These are phyloP conservation scores for Sussaba pulchella DNA, from an alignment of 2,888 invertebrate genomes.

Conservation along the genomic window DNA sequence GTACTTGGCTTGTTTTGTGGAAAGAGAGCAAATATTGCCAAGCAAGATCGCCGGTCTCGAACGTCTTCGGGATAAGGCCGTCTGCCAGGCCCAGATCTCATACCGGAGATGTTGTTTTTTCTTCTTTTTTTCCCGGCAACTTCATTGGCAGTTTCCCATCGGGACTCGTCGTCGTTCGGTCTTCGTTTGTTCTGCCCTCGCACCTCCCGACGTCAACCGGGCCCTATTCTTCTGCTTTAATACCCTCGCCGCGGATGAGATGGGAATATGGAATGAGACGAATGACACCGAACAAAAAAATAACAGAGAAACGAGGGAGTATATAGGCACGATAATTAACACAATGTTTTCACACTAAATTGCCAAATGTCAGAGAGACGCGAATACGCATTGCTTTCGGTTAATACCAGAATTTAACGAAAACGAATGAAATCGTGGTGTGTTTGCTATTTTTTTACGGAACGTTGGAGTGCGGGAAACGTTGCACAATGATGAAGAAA, in stretches of 20 bases:
- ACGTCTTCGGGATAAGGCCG: constrained; percentile 45
- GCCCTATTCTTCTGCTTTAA: constrained; percentile 10
- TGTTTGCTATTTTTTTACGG: neutral
- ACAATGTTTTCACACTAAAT: constrained; percentile 27
- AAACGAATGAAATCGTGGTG: constrained; percentile 1
- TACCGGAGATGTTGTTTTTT: constrained; percentile 15
- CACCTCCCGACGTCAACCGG: constrained; percentile 13
- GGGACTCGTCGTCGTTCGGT: constrained; percentile 24
- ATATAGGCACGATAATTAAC: constrained; percentile 11
- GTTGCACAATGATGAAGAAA: constrained; percentile 5
- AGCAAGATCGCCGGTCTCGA: constrained; percentile 40
- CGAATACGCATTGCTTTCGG: constrained; percentile 26
- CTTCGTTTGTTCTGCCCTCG: constrained; percentile 47
- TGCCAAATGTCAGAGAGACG: constrained; percentile 41
- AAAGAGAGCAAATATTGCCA: constrained; percentile 75
- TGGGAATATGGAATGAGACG: constrained; percentile 15
- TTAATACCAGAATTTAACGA: constrained; percentile 17
- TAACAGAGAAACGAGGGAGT: neutral
- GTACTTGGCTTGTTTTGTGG: constrained; percentile 63
- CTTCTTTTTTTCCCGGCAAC: constrained; percentile 32
- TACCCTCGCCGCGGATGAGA: constrained; percentile 37
- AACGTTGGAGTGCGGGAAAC: neutral
- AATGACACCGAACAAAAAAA: constrained; percentile 4
- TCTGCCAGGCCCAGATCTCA: constrained; percentile 55
- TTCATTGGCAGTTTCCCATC: constrained; percentile 31